These are phyloP conservation scores for Bubo blakistoni DNA, from an alignment of 2,113 vertebrate genomes.

Conservation along the genomic window DNA sequence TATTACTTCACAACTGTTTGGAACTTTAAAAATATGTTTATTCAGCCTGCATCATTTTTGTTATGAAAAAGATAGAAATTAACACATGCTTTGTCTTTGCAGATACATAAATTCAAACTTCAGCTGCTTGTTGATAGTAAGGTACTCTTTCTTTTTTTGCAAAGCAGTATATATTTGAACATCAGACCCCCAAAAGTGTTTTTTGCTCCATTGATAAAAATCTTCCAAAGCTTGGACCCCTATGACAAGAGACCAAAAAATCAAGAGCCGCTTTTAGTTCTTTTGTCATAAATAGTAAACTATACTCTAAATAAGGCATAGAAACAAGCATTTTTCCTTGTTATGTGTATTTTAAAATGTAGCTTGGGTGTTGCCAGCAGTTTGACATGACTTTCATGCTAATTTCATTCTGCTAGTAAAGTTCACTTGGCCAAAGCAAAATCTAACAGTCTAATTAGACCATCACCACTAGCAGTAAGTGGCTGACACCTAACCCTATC, in stretches of 20 bases:
- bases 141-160: not conserved
- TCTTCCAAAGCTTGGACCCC: not conserved
- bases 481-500: not conserved
- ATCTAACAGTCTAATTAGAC: not conserved
- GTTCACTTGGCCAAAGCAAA: not conserved
- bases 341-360: not conserved
- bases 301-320: not conserved
- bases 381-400: not conserved
- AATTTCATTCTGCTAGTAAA: not conserved
- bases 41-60: not conserved
- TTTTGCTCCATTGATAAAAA: not conserved
- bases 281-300: not conserved
- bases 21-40: not conserved
- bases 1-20: not conserved
- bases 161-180: not conserved
- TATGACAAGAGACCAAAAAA: not conserved
- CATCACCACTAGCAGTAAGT: not conserved
- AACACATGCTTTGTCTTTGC: not conserved
- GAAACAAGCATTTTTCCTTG: not conserved
- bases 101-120: not conserved
- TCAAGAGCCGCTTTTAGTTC: not conserved
- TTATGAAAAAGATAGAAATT: not conserved
- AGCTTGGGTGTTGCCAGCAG: not conserved
- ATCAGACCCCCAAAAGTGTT: not conserved
- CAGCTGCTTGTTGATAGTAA: not conserved